Conservation (phyloP, 64 coral and sea anemone genomes). For the Stylophora pistillata region DNA sequence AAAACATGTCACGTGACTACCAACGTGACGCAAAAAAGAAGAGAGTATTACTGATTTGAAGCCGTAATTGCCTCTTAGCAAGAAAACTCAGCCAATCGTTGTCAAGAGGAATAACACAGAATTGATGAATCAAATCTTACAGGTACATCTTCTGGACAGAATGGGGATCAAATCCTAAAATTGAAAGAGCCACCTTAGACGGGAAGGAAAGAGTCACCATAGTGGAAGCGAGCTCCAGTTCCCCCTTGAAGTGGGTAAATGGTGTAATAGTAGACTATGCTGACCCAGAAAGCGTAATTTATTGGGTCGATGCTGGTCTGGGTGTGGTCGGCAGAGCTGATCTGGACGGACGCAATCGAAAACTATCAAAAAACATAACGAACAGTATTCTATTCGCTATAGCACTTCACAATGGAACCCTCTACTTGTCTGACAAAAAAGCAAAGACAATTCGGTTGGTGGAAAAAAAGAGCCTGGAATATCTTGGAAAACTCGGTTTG, state of each 20-base stretch:
- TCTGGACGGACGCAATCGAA: background rate
- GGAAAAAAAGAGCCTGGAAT: background rate
- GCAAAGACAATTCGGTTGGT: background rate
- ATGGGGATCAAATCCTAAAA: background rate
- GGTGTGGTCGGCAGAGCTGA: background rate
- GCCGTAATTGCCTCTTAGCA: too few species aligned
- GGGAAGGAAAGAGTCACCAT: background rate
- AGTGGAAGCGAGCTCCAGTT: background rate
- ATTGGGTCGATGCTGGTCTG: background rate
- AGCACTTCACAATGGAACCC: background rate
- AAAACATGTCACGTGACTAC: too few species aligned
- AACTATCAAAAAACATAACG: background rate
- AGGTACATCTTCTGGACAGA: background rate
- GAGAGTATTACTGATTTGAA: too few species aligned
- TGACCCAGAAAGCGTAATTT: background rate
- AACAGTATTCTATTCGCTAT: background rate
- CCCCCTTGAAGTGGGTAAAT: background rate
- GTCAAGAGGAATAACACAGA: too few species aligned
- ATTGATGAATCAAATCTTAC: background rate
- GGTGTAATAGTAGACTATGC: background rate
- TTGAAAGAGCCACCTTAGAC: background rate
- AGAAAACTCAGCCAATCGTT: too few species aligned
- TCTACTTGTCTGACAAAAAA: background rate
- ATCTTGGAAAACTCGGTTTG: background rate
- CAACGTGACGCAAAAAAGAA: too few species aligned